A percentile compares a stretch with the other conserved stretches of the same genome.
phyloP scores from a whole-genome alignment of 2,113 vertebrate species.

The Forbesichthys agassizii region DNA sequence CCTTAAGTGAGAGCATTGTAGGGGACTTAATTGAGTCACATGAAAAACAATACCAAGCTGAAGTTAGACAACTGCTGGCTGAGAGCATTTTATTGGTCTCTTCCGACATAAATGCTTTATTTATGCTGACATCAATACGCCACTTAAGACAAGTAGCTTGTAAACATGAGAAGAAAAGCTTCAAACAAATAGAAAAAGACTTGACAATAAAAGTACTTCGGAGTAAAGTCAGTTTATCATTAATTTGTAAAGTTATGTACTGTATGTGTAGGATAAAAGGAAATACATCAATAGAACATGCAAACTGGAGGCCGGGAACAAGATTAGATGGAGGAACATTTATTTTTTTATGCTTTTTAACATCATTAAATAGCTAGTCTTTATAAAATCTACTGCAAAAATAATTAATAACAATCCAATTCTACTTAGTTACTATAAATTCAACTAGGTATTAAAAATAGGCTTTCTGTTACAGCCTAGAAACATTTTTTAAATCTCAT shows the following conservation, averaged over 20 bases:
- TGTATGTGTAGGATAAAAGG: conserved; percentile 13
- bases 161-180: conserved; percentile 74
- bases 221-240: conserved; percentile 21
- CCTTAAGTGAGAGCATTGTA: too few species aligned
- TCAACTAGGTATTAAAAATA: conserved; percentile 21
- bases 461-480: conserved; percentile 30
- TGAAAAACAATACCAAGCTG: too few species aligned
- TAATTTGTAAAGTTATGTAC: conserved; percentile 10
- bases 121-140: conserved; percentile 50
- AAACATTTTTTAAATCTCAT: conserved; percentile 34
- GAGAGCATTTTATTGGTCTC: conserved; percentile 60
- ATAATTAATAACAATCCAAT: conserved; percentile 35
- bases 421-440: conserved; percentile 17
- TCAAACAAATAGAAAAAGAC: conserved; percentile 54
- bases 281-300: conserved; percentile 21
- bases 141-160: conserved; percentile 70
- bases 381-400: conserved; percentile 35
- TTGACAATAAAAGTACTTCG: conserved; percentile 42
- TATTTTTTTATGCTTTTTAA: conserved; percentile 15
- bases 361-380: conserved; percentile 1
- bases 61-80: conserved; percentile 7
- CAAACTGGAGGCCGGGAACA: conserved; percentile 2
- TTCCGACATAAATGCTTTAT: conserved; percentile 45
- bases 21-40: too few species aligned
- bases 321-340: background rate